phyloP scores from a whole-genome alignment of 2,797 vertebrate species.

The Crenuchus spilurus region DNA sequence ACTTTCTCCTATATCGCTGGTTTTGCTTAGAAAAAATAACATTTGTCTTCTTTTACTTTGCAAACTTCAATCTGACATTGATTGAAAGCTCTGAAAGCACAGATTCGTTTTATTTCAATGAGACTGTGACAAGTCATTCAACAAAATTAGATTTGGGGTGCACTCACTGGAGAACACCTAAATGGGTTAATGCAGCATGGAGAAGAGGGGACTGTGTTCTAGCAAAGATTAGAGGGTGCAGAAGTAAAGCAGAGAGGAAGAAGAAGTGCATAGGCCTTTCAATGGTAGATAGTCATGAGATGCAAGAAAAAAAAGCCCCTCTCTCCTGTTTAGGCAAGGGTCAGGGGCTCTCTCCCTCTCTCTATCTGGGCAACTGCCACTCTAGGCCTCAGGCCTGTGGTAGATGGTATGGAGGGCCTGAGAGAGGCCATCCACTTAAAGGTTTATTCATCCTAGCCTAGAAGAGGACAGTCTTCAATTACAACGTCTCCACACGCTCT shows the following conservation, averaged over 20 bases:
- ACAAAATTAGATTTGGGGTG: neutral
- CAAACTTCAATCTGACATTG: too few relatives aligned
- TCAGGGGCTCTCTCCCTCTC: conserved; percentile 43
- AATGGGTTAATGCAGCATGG: neutral
- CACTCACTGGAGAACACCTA: neutral
- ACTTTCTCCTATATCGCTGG: too few relatives aligned
- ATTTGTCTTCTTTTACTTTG: too few relatives aligned
- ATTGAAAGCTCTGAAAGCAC: too few relatives aligned
- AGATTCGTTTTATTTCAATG: neutral
- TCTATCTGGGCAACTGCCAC: conserved; percentile 38
- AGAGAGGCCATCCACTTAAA: conserved; percentile 53
- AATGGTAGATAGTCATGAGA: neutral
- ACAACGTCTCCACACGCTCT: conserved; percentile 9
- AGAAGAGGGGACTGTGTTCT: neutral
- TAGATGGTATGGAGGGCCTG: conserved; percentile 46
- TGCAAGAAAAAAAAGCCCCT: conserved; percentile 11
- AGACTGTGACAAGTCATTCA: neutral
- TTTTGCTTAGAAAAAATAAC: too few relatives aligned
- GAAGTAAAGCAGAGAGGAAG: conserved; percentile 6
- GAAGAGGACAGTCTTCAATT: conserved; percentile 17
- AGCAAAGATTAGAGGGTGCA: neutral
- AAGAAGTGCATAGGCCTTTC: conserved; percentile 22
- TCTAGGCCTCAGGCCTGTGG: conserved; percentile 30
- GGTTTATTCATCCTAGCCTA: conserved; percentile 37
- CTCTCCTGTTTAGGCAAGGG: conserved; percentile 20